phyloP scores from a whole-genome alignment of 2,797 vertebrate species.

The Pyrrhura leucotis region DNA sequence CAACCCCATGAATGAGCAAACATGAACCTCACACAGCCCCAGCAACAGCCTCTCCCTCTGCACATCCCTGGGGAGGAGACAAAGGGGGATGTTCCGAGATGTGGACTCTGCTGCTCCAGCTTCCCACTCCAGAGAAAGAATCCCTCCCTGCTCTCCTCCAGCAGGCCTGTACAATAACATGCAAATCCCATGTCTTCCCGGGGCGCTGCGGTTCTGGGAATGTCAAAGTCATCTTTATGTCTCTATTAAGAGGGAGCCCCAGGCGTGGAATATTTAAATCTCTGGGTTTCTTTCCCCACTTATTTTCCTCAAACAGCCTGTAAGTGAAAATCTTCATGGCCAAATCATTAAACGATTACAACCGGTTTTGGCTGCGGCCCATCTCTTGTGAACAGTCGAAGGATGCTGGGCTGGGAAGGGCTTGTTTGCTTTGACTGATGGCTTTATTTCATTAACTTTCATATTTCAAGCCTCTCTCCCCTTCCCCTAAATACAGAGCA shows the following conservation, averaged over 20 bases:
- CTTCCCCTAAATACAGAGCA: conserved; percentile 27
- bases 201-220: conserved; percentile 50
- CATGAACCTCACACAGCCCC: conserved; percentile 26
- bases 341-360: conserved; percentile 59
- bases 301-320: conserved; percentile 63
- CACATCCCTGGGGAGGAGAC: neutral
- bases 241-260: conserved; percentile 65
- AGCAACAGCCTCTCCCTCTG: conserved; percentile 39
- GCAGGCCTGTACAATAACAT: conserved; percentile 59
- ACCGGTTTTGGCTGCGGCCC: conserved; percentile 50
- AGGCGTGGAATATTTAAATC: conserved; percentile 55
- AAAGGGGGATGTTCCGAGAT: conserved; percentile 14
- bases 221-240: conserved; percentile 64
- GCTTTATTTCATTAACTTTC: conserved; percentile 64
- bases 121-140: conserved; percentile 47
- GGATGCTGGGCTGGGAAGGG: conserved; percentile 56
- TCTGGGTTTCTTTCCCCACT: neutral
- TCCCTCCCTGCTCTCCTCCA: conserved; percentile 12
- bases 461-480: conserved; percentile 35
- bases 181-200: conserved; percentile 43
- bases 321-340: conserved; percentile 66
- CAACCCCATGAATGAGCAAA: conserved; percentile 32
- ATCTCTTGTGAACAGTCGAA: conserved; percentile 43
- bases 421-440: conserved; percentile 42
- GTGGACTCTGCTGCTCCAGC: neutral